Base-by-base conservation (phyloP, 2,888 invertebrate genomes). In the Philhelius pedissequus region DNA sequence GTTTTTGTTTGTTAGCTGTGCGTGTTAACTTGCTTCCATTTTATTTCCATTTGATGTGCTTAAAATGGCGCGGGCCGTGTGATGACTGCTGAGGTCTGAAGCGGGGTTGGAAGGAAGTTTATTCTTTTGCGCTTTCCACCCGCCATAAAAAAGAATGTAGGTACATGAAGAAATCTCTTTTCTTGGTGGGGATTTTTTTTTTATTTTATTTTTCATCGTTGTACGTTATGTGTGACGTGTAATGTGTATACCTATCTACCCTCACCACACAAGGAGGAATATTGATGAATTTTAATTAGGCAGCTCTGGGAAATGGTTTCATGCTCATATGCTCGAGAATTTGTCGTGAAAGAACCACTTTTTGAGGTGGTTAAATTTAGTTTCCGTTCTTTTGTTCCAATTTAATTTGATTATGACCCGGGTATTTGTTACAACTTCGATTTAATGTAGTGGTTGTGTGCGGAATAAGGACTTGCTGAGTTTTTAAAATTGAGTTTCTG, bases 281-380 rank as follows among this genome's bases (percentile, higher is more conserved):
- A 54, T 40, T 60, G 48, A 78, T 71, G 71, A 78, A 71, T 78
- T 78, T 71, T 78, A 78, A 78, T 71, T 77, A 70, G 70, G 62
- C 15, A 13, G 9, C 45, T 70, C 54, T 45, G 11, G 30, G 13
- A 76, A 48, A 60, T 60, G 58, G 50, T 40, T 69, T 25, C 22
- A 58, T 68, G 43, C 75, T 48, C 20, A 22, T 58, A 32, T 50
- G 20, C 50, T 9, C 7, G n/a, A 27, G 38, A 20, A 38, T 38
- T 35, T 32, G 18, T 60, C 30, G 38, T 68, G 38, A 20, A 38
- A 13, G n/a, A n/a, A 66, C 27, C 20, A 48, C 15, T 48, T 40
- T 40, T 40, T 50, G 68, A 25, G 38, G 13, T 54, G 35, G 15
- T 56, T 45, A 11, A 32, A 18, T 45, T 30, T 11, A 8, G 40